Conservation (phyloP, 2,888 invertebrate genomes). For the Caenorhabditis sinica region DNA sequence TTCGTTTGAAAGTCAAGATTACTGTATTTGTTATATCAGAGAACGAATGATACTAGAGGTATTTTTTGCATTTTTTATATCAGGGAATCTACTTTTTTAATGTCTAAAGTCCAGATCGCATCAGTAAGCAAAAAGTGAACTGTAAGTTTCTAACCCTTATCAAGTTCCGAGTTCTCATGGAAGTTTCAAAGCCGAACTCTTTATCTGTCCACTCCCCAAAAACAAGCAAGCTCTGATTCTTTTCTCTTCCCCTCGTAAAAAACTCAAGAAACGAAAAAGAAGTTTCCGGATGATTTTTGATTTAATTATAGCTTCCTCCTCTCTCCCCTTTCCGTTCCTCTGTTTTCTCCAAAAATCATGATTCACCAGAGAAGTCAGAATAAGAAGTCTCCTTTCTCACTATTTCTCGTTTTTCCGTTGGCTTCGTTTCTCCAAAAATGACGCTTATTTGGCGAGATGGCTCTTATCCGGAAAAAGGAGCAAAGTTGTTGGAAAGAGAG, state of each 20-base stretch:
- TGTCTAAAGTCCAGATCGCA: too few species aligned
- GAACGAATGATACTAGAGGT: too few species aligned
- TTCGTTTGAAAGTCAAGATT: neutral
- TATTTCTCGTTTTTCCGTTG: conserved; percentile 3
- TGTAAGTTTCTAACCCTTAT: too few species aligned
- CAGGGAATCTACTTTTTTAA: too few species aligned
- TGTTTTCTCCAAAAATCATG: conserved; percentile 23
- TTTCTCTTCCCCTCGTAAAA: neutral
- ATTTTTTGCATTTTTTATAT: too few species aligned
- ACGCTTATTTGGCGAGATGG: conserved; percentile 43
- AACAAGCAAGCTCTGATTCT: neutral
- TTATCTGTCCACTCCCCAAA: too few species aligned
- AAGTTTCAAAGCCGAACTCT: too few species aligned
- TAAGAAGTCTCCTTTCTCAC: conserved; percentile 1
- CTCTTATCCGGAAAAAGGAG: conserved; percentile 24
- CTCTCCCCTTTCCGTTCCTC: conserved; percentile 16
- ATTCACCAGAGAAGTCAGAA: conserved; percentile 44
- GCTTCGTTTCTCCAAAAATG: conserved; percentile 43
- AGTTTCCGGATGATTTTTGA: conserved; percentile 30
- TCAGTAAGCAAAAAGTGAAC: too few species aligned
- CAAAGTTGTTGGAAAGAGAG: neutral
- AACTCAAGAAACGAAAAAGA: neutral
- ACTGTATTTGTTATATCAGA: too few species aligned
- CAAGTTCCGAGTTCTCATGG: too few species aligned
- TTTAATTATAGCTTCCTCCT: conserved; percentile 30